Evolutionary conservation across 2,888 invertebrate genomes (phyloP).

Genomic region (Volucella zonaria): DNA sequence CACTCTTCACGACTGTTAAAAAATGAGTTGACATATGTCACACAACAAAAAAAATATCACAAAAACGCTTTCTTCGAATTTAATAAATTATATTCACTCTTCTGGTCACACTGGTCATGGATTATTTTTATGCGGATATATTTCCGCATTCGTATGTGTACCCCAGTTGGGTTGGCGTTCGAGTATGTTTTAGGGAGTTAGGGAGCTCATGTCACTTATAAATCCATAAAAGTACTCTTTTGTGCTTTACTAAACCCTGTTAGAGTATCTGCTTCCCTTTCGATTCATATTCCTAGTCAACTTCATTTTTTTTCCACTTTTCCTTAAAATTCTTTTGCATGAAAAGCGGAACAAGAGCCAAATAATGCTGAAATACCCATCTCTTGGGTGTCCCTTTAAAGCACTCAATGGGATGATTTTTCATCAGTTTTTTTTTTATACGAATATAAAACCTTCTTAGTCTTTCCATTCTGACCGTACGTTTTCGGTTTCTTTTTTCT

Average conservation of each 20-base stretch:
- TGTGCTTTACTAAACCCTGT: constrained; percentile 18
- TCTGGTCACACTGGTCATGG: neutral
- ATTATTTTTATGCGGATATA: constrained; percentile 1
- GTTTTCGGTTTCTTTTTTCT: constrained; percentile 1
- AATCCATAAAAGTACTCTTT: constrained; percentile 61
- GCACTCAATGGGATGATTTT: constrained; percentile 60
- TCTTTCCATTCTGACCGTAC: neutral
- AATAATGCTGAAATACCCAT: constrained; percentile 36
- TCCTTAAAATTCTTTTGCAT: neutral
- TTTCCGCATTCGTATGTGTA: neutral
- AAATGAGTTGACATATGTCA: too few relatives aligned
- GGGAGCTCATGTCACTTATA: constrained; percentile 47
- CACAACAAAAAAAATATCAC: too few relatives aligned
- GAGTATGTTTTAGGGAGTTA: constrained; percentile 9
- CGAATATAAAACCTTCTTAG: neutral
- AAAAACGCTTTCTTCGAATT: too few relatives aligned
- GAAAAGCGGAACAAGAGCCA: neutral
- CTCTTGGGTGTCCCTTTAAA: constrained; percentile 47
- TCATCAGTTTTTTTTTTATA: constrained; percentile 47
- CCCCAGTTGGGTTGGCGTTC: neutral
- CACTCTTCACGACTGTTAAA: too few relatives aligned
- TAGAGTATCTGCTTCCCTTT: neutral
- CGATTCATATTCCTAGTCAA: constrained; percentile 7
- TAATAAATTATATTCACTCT: too few relatives aligned
- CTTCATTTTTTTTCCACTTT: constrained; percentile 8